phyloP scores from a whole-genome alignment of 2,888 invertebrate genomes.

The Rhagonycha lutea region DNA sequence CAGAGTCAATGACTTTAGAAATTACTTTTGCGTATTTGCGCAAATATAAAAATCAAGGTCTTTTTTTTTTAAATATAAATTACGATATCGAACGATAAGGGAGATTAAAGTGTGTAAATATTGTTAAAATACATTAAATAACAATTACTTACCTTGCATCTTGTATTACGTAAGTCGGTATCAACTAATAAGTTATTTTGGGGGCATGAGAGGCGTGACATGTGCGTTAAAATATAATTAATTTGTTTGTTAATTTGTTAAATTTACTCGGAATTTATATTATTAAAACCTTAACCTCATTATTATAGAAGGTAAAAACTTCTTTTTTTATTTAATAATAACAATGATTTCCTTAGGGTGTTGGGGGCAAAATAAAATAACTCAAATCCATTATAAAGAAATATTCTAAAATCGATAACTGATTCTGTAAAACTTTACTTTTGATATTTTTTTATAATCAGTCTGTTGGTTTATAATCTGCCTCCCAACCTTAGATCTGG shows the following conservation, averaged over 20 bases:
- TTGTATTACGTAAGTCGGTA: background rate
- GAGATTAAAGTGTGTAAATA: background rate
- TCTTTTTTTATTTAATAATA: background rate
- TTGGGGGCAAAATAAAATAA: too few relatives aligned
- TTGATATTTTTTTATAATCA: too few relatives aligned
- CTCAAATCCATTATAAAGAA: too few relatives aligned
- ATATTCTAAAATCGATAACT: too few relatives aligned
- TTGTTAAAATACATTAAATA: background rate
- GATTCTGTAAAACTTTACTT: too few relatives aligned
- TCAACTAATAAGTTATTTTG: background rate
- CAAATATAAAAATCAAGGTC: conserved; percentile 25
- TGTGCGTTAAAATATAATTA: background rate
- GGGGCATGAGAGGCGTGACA: background rate
- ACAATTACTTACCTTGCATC: background rate
- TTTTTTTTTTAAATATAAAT: background rate
- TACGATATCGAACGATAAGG: background rate
- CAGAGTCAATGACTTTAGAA: conserved; percentile 26
- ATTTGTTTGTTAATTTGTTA: background rate
- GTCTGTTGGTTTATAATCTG: too few relatives aligned
- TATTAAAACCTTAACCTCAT: background rate
- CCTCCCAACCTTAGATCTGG: too few relatives aligned
- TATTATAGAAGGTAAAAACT: background rate
- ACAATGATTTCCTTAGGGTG: background rate
- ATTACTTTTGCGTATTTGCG: conserved; percentile 22
- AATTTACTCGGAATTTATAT: conserved; percentile 1